These are phyloP conservation scores for Characodon lateralis DNA, from an alignment of 2,797 vertebrate genomes.

Conservation along the genomic window DNA sequence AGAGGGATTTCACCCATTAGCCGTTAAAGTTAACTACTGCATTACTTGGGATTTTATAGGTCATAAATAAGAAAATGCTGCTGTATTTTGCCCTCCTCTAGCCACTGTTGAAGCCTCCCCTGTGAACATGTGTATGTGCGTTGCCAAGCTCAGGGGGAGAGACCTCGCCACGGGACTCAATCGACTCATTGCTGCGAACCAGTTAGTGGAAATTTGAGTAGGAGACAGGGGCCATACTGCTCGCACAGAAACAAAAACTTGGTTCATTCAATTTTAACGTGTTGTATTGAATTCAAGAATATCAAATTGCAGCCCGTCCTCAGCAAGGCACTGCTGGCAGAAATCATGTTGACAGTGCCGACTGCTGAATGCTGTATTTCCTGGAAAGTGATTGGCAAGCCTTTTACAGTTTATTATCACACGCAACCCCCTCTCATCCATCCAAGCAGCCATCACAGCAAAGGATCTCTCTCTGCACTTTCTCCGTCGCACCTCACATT, in stretches of 20 bases:
- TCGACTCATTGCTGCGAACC: constrained; percentile 37
- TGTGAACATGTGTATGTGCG: constrained; percentile 38
- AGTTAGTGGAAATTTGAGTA: constrained; percentile 41
- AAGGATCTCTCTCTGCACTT: constrained; percentile 75
- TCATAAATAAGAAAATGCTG: constrained; percentile 78
- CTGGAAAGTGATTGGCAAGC: constrained; percentile 66
- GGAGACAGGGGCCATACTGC: constrained; percentile 12
- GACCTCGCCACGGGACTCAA: constrained; percentile 57
- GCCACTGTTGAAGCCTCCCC: constrained; percentile 70
- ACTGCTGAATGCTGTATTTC: constrained; percentile 59
- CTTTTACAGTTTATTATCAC: constrained; percentile 72
- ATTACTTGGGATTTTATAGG: constrained; percentile 80
- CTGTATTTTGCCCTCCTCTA: constrained; percentile 69
- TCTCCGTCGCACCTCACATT: constrained; percentile 63
- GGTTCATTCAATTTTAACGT: constrained; percentile 41
- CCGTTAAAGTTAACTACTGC: constrained; percentile 81
- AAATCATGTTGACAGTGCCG: constrained; percentile 44
- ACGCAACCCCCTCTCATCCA: constrained; percentile 63
- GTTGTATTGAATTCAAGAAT: constrained; percentile 49
- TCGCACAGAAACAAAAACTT: constrained; percentile 32
- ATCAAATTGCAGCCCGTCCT: constrained; percentile 51
- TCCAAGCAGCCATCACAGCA: constrained; percentile 64
- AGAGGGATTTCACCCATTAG: constrained; percentile 79
- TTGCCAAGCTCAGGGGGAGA: constrained; percentile 70
- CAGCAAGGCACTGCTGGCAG: constrained; percentile 47